Evolutionary conservation across 2,888 invertebrate genomes (phyloP), one percentile per base, ranked within the genome.

Genomic region (Aporophyla nigra): DNA sequence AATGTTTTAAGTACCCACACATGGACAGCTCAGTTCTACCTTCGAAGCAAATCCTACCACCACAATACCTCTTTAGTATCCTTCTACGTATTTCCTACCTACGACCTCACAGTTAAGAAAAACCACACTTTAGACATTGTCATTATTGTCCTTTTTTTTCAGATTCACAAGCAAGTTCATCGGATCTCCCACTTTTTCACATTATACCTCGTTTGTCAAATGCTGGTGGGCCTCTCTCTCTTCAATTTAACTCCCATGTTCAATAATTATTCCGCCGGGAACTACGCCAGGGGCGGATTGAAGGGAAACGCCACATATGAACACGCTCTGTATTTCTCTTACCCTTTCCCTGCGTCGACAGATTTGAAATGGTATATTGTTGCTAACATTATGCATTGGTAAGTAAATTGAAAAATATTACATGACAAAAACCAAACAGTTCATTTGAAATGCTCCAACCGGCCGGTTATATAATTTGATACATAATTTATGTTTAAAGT

Each of bases 271-370:
- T n/a, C 21, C 0, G 33, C 43, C 16, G 80, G 80, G 0, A 81
- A 76, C 12, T 80, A 62, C 19, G 76, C 56, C 1, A 81, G 2
- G 0, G 81, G 56, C 0, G 81, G 79, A 4, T 58, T 78, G 14
- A 69, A 75, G 43, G 63, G 65, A 33, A 82, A 88, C 33, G 27
- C 69, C 24, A 83, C 86, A 1, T 86, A 74, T 40, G 82, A 88
- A 16, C 85, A 82, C 1, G 71, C 88, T 7, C 74, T 85, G 0
- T 87, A 87, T 58, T 72, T 68, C 3, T 66, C 78, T 1, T 76
- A 83, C 46, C 81, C 88, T 1, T 85, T 88, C 19, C 58, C 86
- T 59, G 68, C 43, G 0, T 79, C 79, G 0, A 80, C 77, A n/a
- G 71, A 80, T 43, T 62, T 73, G 0, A 58, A 53, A 24, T 85